Percentiles rank a stretch among this genome's conserved stretches.
Conservation (phyloP, 2,888 invertebrate species). For the Unio pictorum region DNA sequence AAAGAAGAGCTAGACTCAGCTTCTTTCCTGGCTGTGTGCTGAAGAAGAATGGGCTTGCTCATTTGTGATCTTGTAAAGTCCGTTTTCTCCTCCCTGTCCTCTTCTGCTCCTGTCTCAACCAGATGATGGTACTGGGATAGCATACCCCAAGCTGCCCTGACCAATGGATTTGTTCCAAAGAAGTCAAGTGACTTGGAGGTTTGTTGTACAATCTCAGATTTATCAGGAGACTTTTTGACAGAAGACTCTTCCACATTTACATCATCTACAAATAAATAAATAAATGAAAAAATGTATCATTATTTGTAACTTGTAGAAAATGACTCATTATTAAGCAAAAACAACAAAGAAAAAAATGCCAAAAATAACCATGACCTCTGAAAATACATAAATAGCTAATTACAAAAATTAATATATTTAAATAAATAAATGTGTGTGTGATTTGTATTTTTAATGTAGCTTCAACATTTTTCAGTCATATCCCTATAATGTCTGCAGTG, state of each 20-base stretch:
- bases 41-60: neutral
- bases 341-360: too few relatives aligned
- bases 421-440: too few relatives aligned
- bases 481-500: too few relatives aligned
- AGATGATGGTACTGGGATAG: conserved; percentile 83
- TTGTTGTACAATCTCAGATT: conserved; percentile 3
- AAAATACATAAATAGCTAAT: too few relatives aligned
- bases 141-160: conserved; percentile 73
- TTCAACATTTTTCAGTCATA: too few relatives aligned
- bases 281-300: conserved; percentile 2
- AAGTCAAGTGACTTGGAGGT: conserved; percentile 48
- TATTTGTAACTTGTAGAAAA: too few relatives aligned
- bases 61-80: conserved; percentile 1
- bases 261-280: conserved; percentile 21
- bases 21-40: conserved; percentile 1
- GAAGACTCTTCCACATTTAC: conserved; percentile 13
- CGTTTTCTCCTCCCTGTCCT: conserved; percentile 39
- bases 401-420: too few relatives aligned
- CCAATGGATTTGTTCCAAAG: conserved; percentile 44
- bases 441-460: too few relatives aligned
- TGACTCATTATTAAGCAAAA: too few relatives aligned
- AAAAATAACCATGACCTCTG: too few relatives aligned
- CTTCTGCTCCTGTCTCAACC: conserved; percentile 71
- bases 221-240: conserved; percentile 11
- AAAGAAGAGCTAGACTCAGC: conserved; percentile 65